A percentile compares a stretch with the other conserved stretches of the same genome.
phyloP scores from a whole-genome alignment of 2,888 invertebrate species.

The Ophraella communa region DNA sequence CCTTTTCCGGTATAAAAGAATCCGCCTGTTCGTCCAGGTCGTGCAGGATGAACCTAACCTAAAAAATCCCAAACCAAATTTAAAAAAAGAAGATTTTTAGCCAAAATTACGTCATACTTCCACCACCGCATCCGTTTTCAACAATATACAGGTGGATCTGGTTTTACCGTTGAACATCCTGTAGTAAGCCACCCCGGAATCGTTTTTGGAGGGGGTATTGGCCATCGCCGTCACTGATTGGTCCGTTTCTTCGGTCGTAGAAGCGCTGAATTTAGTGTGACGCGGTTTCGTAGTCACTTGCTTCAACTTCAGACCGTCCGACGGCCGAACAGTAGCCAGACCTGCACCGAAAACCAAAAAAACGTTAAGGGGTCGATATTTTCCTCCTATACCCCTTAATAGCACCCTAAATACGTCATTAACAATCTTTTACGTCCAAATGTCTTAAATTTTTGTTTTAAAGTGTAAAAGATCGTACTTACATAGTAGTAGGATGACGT shows the following conservation, averaged over 20 bases:
- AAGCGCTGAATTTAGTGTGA: conserved; percentile 71
- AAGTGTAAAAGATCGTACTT: too few species aligned
- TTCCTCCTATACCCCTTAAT: too few species aligned
- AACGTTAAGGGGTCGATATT: too few species aligned
- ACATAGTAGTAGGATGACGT: too few species aligned
- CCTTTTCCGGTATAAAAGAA: conserved; percentile 77
- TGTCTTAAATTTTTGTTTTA: too few species aligned
- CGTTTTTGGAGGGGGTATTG: conserved; percentile 36
- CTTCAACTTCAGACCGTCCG: conserved; percentile 50
- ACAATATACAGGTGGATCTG: conserved; percentile 79
- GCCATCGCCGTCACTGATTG: conserved; percentile 38
- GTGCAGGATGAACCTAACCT: conserved; percentile 56
- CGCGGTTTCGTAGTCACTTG: conserved; percentile 63
- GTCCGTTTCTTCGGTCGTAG: conserved; percentile 45
- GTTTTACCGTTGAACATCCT: conserved; percentile 69
- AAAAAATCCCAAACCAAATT: conserved; percentile 24
- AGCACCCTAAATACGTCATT: neutral
- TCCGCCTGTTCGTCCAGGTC: conserved; percentile 65
- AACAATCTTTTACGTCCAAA: conserved; percentile 39
- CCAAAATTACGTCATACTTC: conserved; percentile 47
- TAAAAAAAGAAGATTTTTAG: neutral
- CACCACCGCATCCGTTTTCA: conserved; percentile 78
- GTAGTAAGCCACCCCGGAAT: conserved; percentile 63
- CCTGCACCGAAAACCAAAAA: too few species aligned
- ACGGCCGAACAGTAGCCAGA: too few species aligned